Conservation (phyloP, 2,888 invertebrate species). For the Drosophila barbarae region DNA sequence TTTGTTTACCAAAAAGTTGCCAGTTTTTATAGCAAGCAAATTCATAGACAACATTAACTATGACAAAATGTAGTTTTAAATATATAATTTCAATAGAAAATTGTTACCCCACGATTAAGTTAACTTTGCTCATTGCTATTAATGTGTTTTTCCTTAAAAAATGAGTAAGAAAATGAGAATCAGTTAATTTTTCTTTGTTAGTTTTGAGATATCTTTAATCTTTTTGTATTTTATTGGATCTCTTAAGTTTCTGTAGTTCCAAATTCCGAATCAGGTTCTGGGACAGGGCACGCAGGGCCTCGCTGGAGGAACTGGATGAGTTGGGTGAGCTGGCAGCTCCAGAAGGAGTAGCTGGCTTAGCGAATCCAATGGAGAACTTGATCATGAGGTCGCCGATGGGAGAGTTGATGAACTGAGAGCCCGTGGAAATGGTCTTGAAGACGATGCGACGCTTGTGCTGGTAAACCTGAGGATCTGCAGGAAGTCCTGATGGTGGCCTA, state of each 20-base stretch:
- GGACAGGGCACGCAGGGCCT: conserved; percentile 52
- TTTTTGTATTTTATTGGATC: conserved; percentile 42
- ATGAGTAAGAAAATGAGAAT: too few species aligned
- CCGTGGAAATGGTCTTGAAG: conserved; percentile 71
- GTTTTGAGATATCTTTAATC: conserved; percentile 11
- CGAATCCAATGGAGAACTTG: conserved; percentile 74
- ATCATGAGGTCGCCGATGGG: conserved; percentile 76
- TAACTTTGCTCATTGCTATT: too few species aligned
- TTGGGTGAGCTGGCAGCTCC: not conserved
- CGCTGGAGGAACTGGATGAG: conserved; percentile 25
- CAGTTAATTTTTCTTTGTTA: not conserved
- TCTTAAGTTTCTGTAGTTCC: conserved; percentile 53
- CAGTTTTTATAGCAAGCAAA: too few species aligned
- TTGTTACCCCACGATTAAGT: too few species aligned
- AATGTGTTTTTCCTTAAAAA: too few species aligned
- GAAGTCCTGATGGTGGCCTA: conserved; percentile 6
- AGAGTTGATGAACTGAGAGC: conserved; percentile 73
- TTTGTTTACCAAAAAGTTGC: too few species aligned
- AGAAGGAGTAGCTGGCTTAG: conserved; percentile 49
- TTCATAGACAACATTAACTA: too few species aligned
- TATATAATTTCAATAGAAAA: too few species aligned
- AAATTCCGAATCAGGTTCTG: conserved; percentile 55
- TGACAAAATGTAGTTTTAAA: too few species aligned
- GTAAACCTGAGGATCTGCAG: conserved; percentile 45
- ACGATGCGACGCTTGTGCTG: conserved; percentile 63